Percentiles rank a stretch among this genome's conserved stretches.
Conservation (phyloP, 23 tunicate genomes). For the Clavelina lepadiformis region DNA sequence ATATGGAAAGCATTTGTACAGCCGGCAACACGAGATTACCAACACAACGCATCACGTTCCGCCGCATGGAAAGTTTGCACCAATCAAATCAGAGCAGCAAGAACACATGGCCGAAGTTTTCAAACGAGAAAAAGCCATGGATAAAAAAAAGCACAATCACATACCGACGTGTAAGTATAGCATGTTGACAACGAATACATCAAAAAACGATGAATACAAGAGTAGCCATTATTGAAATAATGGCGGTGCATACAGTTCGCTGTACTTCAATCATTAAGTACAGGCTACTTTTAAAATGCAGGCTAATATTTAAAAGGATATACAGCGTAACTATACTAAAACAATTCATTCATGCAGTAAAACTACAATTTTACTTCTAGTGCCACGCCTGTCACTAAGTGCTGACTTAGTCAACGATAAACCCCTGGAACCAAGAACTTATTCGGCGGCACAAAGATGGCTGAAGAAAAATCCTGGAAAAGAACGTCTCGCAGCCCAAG, state of each 20-base stretch:
- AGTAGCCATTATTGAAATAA: neutral
- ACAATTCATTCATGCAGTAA: too few species aligned
- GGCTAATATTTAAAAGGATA: too few species aligned
- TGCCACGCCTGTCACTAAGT: slow-evolving; percentile 55
- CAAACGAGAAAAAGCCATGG: slow-evolving; percentile 36
- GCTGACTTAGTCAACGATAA: slow-evolving; percentile 14
- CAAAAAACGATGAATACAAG: neutral
- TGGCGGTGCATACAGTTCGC: too few species aligned
- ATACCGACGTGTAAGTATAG: too few species aligned
- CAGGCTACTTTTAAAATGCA: too few species aligned
- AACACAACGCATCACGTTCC: slow-evolving; percentile 82
- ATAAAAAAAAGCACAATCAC: too few species aligned
- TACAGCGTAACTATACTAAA: too few species aligned
- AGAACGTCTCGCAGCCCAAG: slow-evolving; percentile 48
- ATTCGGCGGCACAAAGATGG: slow-evolving; percentile 88
- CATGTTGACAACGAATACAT: too few species aligned
- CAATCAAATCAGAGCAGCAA: slow-evolving; percentile 88
- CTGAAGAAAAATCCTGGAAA: slow-evolving; percentile 49
- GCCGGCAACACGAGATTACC: slow-evolving; percentile 68
- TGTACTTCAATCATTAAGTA: too few species aligned
- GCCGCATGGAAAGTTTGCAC: slow-evolving; percentile 75
- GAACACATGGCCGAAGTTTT: slow-evolving; percentile 82
- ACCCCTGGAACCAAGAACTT: slow-evolving; percentile 73
- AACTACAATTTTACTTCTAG: slow-evolving; percentile 21
- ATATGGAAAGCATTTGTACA: slow-evolving; percentile 12